These are phyloP conservation scores for Miltochrista miniata DNA, from an alignment of 2,888 invertebrate genomes.

Conservation along the genomic window DNA sequence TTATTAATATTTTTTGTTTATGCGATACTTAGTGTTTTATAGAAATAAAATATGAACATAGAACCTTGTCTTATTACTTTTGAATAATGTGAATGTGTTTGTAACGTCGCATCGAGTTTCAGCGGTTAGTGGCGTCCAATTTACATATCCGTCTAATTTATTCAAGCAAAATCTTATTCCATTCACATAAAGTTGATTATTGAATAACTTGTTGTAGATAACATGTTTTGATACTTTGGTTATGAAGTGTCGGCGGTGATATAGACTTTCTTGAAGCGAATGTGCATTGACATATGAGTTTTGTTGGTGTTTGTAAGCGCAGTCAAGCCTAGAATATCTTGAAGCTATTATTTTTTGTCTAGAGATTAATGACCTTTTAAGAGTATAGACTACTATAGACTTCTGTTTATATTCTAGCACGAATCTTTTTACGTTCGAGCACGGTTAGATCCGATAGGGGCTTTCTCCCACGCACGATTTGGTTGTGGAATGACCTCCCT, in stretches of 20 bases:
- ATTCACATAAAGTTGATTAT: conserved; percentile 2
- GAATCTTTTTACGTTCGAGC: too few species aligned
- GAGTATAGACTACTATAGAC: background rate
- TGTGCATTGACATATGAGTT: conserved; percentile 53
- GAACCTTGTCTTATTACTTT: conserved; percentile 3
- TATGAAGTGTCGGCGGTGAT: conserved; percentile 50
- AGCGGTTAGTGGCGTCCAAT: conserved; percentile 53
- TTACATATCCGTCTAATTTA: background rate
- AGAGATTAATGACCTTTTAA: conserved; percentile 6
- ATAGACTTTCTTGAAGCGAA: conserved; percentile 56
- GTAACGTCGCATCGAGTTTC: conserved; percentile 54
- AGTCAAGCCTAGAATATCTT: conserved; percentile 23
- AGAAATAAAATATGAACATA: background rate
- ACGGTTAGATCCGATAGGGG: too few species aligned
- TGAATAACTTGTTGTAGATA: background rate
- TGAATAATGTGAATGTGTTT: conserved; percentile 30
- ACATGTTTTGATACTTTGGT: conserved; percentile 5
- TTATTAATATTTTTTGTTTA: too few species aligned
- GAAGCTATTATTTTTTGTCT: conserved; percentile 19
- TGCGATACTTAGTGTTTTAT: background rate
- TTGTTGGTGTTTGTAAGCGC: conserved; percentile 26
- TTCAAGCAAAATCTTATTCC: background rate
- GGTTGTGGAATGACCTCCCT: too few species aligned
- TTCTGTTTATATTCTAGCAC: too few species aligned
- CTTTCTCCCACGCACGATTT: too few species aligned